Conservation (phyloP, 2,888 invertebrate species). For the Thereva nobilitata region DNA sequence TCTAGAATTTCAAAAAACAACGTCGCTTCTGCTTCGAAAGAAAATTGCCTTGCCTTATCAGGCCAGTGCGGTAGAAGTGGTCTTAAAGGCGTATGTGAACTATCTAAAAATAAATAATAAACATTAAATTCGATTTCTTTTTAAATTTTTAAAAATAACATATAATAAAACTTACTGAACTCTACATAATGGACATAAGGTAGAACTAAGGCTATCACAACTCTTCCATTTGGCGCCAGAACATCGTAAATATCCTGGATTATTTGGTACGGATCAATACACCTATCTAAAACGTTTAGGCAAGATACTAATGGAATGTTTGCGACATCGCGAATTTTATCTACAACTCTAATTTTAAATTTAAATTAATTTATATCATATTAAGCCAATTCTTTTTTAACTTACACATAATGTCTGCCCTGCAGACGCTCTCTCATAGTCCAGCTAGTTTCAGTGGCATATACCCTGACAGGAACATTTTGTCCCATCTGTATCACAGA, state of each 20-base stretch:
- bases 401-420: slow-evolving; percentile 77
- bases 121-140: background rate
- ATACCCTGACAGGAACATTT: slow-evolving; percentile 71
- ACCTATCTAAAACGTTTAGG: slow-evolving; percentile 92
- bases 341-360: slow-evolving; percentile 50
- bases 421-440: slow-evolving; percentile 83
- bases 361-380: slow-evolving; percentile 4
- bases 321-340: slow-evolving; percentile 51
- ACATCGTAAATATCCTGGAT: slow-evolving; percentile 73
- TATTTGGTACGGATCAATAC: slow-evolving; percentile 80
- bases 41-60: slow-evolving; percentile 65
- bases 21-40: slow-evolving; percentile 79
- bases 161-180: slow-evolving; percentile 62
- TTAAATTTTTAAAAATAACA: background rate
- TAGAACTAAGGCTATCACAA: slow-evolving; percentile 88
- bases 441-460: slow-evolving; percentile 89
- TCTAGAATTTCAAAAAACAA: slow-evolving; percentile 67
- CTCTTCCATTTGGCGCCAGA: slow-evolving; percentile 72
- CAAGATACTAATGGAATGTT: slow-evolving; percentile 62
- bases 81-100: slow-evolving; percentile 63
- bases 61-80: slow-evolving; percentile 62
- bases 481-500: slow-evolving; percentile 72
- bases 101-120: slow-evolving; percentile 58
- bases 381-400: slow-evolving; percentile 41
- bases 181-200: slow-evolving; percentile 96